Evolutionary conservation across 2,797 vertebrate species (phyloP), one percentile per base, ranked within the genome.

Genomic region (Platalea minor): DNA sequence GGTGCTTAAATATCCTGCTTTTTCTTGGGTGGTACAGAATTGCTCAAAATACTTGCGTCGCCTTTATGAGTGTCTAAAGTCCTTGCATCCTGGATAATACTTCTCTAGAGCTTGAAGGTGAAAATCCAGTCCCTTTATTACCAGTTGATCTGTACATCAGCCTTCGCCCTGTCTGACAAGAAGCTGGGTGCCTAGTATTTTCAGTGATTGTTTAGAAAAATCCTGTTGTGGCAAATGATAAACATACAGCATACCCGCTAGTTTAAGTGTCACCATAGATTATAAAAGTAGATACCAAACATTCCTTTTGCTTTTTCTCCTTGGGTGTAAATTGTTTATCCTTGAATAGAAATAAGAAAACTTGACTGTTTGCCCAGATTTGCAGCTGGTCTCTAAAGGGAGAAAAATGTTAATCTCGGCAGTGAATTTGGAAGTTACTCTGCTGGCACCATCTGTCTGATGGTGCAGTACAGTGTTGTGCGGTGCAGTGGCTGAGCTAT

Each of bases 341-440:
- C 82, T 89, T 91, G 72, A 83, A 80, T 60, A 95, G 85, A 89
- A 80, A 67, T 60, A 76, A 31, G 60, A 54, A 87, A 85, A 33
- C 39, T 92, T 96, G 95, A 93, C 72, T 74, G 51, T 87, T 94
- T 95, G 93, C 92, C 91, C 92, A 74, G 93, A 74, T 92, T 67
- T 95, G 84, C 95, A 96, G 91, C 86, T 96, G 84, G 56, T 92
- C n/a, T 89, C 86, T 85, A 83, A 94, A 74, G 78, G 75, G 59
- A 93, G 59, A 65, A 92, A 95, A 94, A 63, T 28, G 37, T 85
- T 77, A 53, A 70, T 35, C 57, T 96, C 63, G 76, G 82, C 43
- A 83, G 86, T 2, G 9, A 76, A 69, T 79, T 77, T 89, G 78
- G 45, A 95, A 80, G 63, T 89, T 89, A 53, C 48, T 92, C 46